These are phyloP conservation scores for Aurelia aurita DNA, from an alignment of 30 jellyfish, hydroid and myxozoan genomes.

Conservation along the genomic window DNA sequence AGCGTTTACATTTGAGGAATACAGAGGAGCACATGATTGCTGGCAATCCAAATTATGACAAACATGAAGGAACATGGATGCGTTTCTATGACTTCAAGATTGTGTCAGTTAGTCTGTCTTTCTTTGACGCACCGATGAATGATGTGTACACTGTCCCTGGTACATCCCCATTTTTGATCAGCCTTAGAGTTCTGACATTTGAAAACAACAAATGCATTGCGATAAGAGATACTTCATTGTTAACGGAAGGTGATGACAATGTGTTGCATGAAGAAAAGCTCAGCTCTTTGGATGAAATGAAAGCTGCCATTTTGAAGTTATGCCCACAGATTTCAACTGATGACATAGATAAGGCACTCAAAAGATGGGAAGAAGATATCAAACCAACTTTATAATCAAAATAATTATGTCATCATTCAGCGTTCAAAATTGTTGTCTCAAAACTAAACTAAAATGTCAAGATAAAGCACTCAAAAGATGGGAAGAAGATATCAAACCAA, in stretches of 20 bases:
- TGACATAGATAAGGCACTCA: not conserved
- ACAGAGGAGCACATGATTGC: too few relatives aligned
- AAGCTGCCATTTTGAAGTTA: not conserved
- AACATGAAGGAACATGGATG: not conserved
- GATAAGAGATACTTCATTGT: not conserved
- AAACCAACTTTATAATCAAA: not conserved
- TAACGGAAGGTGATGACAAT: slow-evolving; percentile 6
- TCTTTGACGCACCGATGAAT: slow-evolving; percentile 9
- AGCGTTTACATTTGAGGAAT: slow-evolving; percentile 4
- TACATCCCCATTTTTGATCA: slow-evolving; percentile 10
- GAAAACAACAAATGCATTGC: not conserved
- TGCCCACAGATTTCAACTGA: not conserved
- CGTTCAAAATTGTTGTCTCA: too few relatives aligned
- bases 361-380: slow-evolving; percentile 7
- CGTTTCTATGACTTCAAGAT: slow-evolving; percentile 14
- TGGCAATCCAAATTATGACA: too few relatives aligned
- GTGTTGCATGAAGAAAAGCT: not conserved
- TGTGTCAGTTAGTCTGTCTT: not conserved
- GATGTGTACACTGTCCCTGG: slow-evolving; percentile 8
- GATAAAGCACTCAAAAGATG: too few relatives aligned
- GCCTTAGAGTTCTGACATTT: slow-evolving; percentile 2
- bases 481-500: too few relatives aligned
- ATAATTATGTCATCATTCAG: too few relatives aligned
- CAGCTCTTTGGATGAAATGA: not conserved
- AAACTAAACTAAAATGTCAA: too few relatives aligned